Percentiles rank a stretch among this genome's conserved stretches.
These are phyloP conservation scores for Leuciscus waleckii DNA, from an alignment of 2,797 vertebrate genomes.

Conservation along the genomic window DNA sequence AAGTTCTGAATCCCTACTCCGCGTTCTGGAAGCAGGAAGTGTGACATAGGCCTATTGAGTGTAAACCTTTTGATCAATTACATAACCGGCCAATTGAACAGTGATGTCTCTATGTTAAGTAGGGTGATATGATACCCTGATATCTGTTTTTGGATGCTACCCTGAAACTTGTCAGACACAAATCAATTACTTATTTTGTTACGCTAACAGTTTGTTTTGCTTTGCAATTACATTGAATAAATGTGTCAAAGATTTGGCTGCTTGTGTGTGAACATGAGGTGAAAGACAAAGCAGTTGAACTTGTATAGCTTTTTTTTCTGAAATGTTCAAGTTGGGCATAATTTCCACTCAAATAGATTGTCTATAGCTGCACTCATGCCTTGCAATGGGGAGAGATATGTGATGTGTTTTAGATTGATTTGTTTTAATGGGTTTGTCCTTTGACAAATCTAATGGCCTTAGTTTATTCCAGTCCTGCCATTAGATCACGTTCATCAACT, in stretches of 20 bases:
- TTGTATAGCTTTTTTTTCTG: constrained; percentile 1
- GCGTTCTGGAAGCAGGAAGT: no score
- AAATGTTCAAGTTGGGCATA: background rate
- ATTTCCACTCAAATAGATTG: constrained; percentile 17
- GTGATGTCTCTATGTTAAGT: background rate
- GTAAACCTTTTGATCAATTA: background rate
- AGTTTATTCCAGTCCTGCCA: constrained; percentile 27
- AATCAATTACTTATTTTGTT: background rate
- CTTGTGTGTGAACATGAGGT: background rate
- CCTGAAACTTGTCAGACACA: background rate
- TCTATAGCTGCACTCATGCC: background rate
- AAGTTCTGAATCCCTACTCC: no score
- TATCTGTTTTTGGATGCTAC: background rate
- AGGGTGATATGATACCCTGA: background rate
- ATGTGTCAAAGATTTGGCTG: constrained; percentile 24
- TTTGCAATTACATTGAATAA: constrained; percentile 7
- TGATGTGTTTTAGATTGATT: constrained; percentile 36
- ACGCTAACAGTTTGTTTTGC: background rate
- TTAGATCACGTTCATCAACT: constrained; percentile 27
- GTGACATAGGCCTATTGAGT: background rate
- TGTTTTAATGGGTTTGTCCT: constrained; percentile 43
- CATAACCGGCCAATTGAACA: background rate
- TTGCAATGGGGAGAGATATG: constrained; percentile 1
- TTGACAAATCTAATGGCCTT: constrained; percentile 20
- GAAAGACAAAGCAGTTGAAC: constrained; percentile 1